Base-by-base conservation (phyloP, 2,113 vertebrate species). In the Etia nguti region DNA sequence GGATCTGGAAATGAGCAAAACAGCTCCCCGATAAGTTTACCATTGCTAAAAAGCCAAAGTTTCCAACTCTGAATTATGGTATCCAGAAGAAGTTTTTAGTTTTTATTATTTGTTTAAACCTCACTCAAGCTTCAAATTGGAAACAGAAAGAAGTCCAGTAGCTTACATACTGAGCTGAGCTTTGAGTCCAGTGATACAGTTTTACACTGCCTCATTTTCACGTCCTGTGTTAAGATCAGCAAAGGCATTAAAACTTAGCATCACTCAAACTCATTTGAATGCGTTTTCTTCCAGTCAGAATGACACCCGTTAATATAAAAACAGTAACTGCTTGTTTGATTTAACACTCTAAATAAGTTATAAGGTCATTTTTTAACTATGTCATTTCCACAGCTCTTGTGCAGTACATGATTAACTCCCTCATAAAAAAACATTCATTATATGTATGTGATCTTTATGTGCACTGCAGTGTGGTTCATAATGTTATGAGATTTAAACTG, bases 401-500 rank as follows among this genome's bases (percentile, higher is more conserved):
- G 12, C 12, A 48, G 13, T 15, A 48, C 2, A 15, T 9, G 3
- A 11, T 43, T 34, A 9, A 62, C 29, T 18, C 59, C 2, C 8
- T 36, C 29, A 20, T 4, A 5, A 20, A 16, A 16, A 60, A 16
- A 31, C 46, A 77, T 11, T 6, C n/a, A 34, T 34, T 68, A 73
- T 26, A 73, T 18, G 8, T 36, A 24, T 29, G 20, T 6, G 20
- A 5, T 26, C 12, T 56, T 18, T 52, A 8, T 22, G 4, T 22
- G 38, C 38, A 43, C 38, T 65, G 36, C 5, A 4, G 7, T 15
- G 18, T 34, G 62, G 79, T 18, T 73, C 15, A 36, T 43, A 34
- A 20, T 6, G 4, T 36, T 81, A 91, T 90, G 88, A 83, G 36
- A 16, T n/a, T 60, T 41, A 56, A 11, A 7, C 31, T 13, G 50